Evolutionary conservation across 2,888 invertebrate genomes (phyloP).

Genomic region (Notocelia uddmanniana): DNA sequence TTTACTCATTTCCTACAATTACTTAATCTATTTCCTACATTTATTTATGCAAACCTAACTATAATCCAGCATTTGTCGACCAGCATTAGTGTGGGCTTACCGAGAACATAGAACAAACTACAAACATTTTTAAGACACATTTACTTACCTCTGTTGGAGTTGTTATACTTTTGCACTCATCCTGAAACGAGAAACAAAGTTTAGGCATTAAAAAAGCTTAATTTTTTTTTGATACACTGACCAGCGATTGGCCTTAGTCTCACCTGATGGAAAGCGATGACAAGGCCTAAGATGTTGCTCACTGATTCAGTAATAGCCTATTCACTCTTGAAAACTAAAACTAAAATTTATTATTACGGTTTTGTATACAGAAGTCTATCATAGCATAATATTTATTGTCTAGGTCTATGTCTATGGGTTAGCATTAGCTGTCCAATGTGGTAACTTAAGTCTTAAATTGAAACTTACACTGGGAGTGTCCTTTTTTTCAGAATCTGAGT

Average conservation of each 20-base stretch:
- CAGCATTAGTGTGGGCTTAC: no score
- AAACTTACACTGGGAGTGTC: conserved; percentile 72
- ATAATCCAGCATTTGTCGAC: no score
- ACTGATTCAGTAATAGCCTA: no score
- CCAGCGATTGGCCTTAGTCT: no score
- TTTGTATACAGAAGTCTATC: background rate
- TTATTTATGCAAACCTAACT: no score
- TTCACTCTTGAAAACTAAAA: no score
- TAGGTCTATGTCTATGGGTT: background rate
- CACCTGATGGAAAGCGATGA: no score
- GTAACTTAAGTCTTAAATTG: conserved; percentile 37
- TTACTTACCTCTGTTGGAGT: conserved; percentile 68
- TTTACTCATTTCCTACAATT: no score
- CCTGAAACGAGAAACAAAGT: conserved; percentile 58
- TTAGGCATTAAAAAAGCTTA: background rate
- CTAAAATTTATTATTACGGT: background rate
- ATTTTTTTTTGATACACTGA: no score
- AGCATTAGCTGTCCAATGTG: background rate
- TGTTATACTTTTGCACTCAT: conserved; percentile 66
- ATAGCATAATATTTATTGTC: background rate
- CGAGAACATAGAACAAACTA: no score
- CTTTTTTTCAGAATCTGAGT: conserved; percentile 72
- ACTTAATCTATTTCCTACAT: no score
- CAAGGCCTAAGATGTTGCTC: no score
- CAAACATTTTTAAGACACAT: conserved; percentile 25